Conservation (phyloP, 1,140 invertebrate genomes). For the Dermatophagoides farinae region DNA sequence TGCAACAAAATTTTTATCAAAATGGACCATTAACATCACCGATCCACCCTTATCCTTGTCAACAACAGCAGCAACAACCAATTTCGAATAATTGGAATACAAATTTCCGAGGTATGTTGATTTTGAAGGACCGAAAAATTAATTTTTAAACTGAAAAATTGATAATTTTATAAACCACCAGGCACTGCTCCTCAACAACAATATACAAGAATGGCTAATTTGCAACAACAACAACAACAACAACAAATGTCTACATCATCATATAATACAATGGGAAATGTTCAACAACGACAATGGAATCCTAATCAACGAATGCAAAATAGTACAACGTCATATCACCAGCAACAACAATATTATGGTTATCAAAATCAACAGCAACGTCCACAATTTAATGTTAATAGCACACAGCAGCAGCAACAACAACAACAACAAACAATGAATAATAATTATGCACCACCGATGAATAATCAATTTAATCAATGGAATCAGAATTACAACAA, state of each 20-base stretch:
- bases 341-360: slow-evolving; percentile 8
- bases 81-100: not conserved
- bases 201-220: not conserved
- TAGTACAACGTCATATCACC: not conserved
- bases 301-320: not conserved
- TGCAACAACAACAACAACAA: slow-evolving; percentile 23
- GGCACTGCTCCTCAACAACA: not conserved
- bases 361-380: slow-evolving; percentile 2
- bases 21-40: too few species aligned
- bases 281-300: slow-evolving; percentile 18
- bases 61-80: not conserved
- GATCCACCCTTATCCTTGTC: too few species aligned
- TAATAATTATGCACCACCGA: slow-evolving; percentile 6
- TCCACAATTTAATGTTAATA: not conserved
- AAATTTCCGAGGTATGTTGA: not conserved
- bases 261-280: slow-evolving; percentile 15
- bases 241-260: slow-evolving; percentile 19
- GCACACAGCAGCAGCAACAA: slow-evolving; percentile 5
- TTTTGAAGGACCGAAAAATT: not conserved
- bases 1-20: too few species aligned
- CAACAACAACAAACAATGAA: slow-evolving; percentile 16
- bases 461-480: not conserved
- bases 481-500: slow-evolving; percentile 28
- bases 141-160: not conserved
- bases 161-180: not conserved